Conservation (phyloP, 2,797 vertebrate species). For the Smutsia temminckii region DNA sequence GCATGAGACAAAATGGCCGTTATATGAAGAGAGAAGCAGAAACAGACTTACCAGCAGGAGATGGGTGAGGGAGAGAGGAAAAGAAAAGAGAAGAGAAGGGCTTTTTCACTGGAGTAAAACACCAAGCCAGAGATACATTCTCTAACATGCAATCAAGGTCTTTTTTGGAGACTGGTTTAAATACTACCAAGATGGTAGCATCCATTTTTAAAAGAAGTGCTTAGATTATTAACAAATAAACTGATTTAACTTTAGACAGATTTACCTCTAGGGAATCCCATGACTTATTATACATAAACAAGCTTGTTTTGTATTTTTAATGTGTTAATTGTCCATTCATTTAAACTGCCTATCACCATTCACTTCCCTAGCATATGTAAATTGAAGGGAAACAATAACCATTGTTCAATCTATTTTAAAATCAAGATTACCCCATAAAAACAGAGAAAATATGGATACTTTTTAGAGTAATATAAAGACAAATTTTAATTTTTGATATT, state of each 20-base stretch:
- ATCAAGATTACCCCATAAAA: neutral
- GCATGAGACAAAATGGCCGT: neutral
- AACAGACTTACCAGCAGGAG: neutral
- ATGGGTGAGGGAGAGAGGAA: neutral
- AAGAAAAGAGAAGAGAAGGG: neutral
- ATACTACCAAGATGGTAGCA: conserved; percentile 27
- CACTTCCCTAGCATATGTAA: neutral
- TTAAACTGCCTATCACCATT: neutral
- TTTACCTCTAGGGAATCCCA: conserved; percentile 2
- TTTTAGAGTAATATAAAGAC: neutral
- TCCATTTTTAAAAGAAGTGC: conserved; percentile 18
- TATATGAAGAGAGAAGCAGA: neutral
- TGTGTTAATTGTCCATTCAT: neutral
- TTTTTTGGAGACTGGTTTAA: neutral
- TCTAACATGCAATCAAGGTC: neutral
- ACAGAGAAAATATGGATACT: neutral
- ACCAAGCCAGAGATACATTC: neutral
- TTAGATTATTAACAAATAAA: conserved; percentile 44
- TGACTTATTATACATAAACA: neutral
- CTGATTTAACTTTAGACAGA: neutral
- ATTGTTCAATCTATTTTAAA: conserved; percentile 19
- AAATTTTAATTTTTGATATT: conserved; percentile 39
- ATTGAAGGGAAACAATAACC: neutral
- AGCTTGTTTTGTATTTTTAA: neutral
- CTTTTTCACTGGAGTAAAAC: neutral